A percentile compares a stretch with the other conserved stretches of the same genome.
Evolutionary conservation across 2,888 invertebrate species (phyloP).

Genomic region (Rosalia funebris): DNA sequence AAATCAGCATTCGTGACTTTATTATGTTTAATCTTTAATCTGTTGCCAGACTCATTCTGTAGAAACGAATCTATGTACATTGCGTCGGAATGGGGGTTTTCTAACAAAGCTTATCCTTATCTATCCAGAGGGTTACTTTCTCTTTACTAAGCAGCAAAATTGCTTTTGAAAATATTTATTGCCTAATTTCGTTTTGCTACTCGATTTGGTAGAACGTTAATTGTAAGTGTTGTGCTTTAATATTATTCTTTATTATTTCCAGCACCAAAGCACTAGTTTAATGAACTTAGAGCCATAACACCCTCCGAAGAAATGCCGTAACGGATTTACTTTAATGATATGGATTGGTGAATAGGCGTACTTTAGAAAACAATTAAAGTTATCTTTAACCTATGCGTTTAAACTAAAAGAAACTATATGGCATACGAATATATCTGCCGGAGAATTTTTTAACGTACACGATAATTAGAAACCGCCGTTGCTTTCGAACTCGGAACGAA

Average conservation of each 20-base stretch:
- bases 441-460: too few species aligned
- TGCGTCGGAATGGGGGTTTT: conserved; percentile 1
- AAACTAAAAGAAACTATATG: too few species aligned
- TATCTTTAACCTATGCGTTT: too few species aligned
- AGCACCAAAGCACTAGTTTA: conserved; percentile 5
- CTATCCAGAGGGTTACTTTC: conserved; percentile 4
- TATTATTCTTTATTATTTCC: conserved; percentile 9
- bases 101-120: conserved; percentile 22
- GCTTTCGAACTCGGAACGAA: too few species aligned
- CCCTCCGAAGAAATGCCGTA: too few species aligned
- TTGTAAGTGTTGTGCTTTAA: conserved; percentile 14
- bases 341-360: too few species aligned
- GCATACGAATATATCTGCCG: too few species aligned
- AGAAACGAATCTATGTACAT: conserved; percentile 35
- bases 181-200: conserved; percentile 17
- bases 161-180: conserved; percentile 52
- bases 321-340: too few species aligned
- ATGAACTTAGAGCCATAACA: conserved; percentile 10
- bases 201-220: conserved; percentile 10
- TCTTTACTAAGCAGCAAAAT: conserved; percentile 43
- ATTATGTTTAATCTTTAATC: conserved; percentile 55
- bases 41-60: conserved; percentile 27
- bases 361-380: too few species aligned
- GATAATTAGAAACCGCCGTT: too few species aligned
- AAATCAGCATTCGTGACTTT: conserved; percentile 54